Conservation (phyloP, 2,888 invertebrate species). For the Agapetus fuscipes region DNA sequence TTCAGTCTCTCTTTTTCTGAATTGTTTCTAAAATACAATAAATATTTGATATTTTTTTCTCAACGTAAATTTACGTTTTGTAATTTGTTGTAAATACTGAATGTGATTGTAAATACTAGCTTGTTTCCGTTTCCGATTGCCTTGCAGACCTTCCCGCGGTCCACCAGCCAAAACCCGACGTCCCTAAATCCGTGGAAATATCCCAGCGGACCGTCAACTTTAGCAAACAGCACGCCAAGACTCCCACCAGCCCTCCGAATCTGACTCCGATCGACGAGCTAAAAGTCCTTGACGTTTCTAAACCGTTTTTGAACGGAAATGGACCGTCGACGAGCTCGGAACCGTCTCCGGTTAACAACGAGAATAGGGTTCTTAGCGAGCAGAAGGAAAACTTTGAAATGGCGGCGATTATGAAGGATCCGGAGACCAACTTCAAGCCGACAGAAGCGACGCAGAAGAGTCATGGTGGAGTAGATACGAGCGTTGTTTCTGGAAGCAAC, state of each 20-base stretch:
- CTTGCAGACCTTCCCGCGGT: slow-evolving; percentile 21
- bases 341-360: slow-evolving; percentile 29
- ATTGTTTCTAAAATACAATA: too few relatives aligned
- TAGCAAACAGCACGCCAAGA: slow-evolving; percentile 33
- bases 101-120: too few relatives aligned
- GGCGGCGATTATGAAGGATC: too few relatives aligned
- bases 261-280: slow-evolving; percentile 44
- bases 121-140: too few relatives aligned
- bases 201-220: slow-evolving; percentile 34
- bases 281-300: slow-evolving; percentile 35
- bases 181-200: slow-evolving; percentile 45
- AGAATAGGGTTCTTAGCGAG: slow-evolving; percentile 25
- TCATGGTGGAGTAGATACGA: slow-evolving; percentile 48
- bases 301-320: slow-evolving; percentile 26
- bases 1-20: too few relatives aligned
- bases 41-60: too few relatives aligned
- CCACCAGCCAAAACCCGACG: slow-evolving; percentile 27
- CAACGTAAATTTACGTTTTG: too few relatives aligned
- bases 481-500: slow-evolving; percentile 32
- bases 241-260: slow-evolving; percentile 42
- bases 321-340: slow-evolving; percentile 27
- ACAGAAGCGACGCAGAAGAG: slow-evolving; percentile 43
- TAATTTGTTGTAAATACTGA: too few relatives aligned
- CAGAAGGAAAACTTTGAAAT: slow-evolving; percentile 43
- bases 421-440: slow-evolving; percentile 35